Base-by-base conservation (phyloP, 2,888 invertebrate species). In the Hymenopus coronatus region DNA sequence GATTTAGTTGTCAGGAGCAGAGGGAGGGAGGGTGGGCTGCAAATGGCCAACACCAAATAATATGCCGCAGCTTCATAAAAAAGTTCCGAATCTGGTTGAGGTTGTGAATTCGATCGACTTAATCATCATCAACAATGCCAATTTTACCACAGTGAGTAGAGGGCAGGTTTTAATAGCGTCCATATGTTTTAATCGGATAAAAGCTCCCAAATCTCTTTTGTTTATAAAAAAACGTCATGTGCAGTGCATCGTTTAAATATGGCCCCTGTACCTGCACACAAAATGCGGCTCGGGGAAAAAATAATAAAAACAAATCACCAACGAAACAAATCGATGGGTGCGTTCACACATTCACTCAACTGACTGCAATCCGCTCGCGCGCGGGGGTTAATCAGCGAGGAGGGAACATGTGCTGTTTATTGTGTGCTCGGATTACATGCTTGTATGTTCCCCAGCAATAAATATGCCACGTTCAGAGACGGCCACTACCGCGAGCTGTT, bases 111-210 rank as follows among this genome's bases (percentile, higher is more conserved):
- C 28, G 70, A 40, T 86, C 54, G 86, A 70, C 70, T 70, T 86
- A 70, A 28, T 28, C 20, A 86, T 86, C n/a, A 28, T 27, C 81
- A 86, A 28, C 86, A 86, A 70, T 81, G 86, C 86, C 14, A 20
- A 30, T 28, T 70, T 86, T 70, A 87, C 87, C 87, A n/a, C 82
- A 87, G 14, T 33, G 28, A 82, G 82, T n/a, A 82, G 70, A 82
- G 87, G 87, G 30, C 28, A 30, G 30, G 87, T 87, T 87, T 87
- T 87, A 87, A 87, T 87, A 87, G 87, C 87, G 25, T 82, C 54
- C 82, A 82, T 87, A 87, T 87, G 33, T 87, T 87, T 33, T 87
- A 87, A 87, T 87, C 87, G 82, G 87, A 87, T 87, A 82, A 87
- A 87, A 87, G 82, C 82, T 82, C 87, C 87, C 87, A 87, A 82